phyloP scores from a whole-genome alignment of 2,113 vertebrate species.

The Philantomba maxwellii region DNA sequence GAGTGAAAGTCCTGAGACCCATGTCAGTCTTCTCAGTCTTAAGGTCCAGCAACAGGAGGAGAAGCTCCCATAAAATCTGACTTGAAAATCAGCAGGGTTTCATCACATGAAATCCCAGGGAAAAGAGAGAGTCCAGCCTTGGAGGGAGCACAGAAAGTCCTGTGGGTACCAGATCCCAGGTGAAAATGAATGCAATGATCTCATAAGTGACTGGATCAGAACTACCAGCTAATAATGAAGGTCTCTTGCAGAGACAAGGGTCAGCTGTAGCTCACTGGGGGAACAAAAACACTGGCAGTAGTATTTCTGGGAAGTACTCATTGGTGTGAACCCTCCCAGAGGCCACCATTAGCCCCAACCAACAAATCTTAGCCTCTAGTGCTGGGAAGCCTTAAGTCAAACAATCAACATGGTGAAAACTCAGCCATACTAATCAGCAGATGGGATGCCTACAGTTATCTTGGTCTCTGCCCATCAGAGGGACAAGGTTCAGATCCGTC shows the following conservation, averaged over 20 bases:
- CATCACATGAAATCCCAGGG: not conserved
- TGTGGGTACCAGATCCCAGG: not conserved
- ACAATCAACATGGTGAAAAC: not conserved
- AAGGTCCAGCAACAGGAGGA: not conserved
- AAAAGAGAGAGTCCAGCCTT: not conserved
- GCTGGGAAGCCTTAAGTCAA: not conserved
- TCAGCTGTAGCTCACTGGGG: not conserved
- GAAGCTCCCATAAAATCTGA: not conserved
- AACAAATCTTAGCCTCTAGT: not conserved
- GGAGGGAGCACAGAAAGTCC: not conserved
- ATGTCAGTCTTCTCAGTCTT: not conserved
- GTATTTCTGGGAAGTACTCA: not conserved
- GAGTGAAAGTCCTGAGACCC: not conserved
- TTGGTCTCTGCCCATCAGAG: not conserved
- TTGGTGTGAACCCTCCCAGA: not conserved
- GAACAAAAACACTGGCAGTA: not conserved
- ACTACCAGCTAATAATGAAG: not conserved
- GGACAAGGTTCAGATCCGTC: not conserved
- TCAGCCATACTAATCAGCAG: accelerated
- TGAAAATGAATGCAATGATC: not conserved
- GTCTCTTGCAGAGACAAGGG: not conserved
- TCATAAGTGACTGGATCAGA: not conserved
- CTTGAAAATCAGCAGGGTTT: not conserved
- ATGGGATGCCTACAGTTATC: not conserved
- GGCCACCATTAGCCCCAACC: not conserved